Evolutionary conservation across 2,113 vertebrate species (phyloP).

Genomic region (Crypturellus undulatus): DNA sequence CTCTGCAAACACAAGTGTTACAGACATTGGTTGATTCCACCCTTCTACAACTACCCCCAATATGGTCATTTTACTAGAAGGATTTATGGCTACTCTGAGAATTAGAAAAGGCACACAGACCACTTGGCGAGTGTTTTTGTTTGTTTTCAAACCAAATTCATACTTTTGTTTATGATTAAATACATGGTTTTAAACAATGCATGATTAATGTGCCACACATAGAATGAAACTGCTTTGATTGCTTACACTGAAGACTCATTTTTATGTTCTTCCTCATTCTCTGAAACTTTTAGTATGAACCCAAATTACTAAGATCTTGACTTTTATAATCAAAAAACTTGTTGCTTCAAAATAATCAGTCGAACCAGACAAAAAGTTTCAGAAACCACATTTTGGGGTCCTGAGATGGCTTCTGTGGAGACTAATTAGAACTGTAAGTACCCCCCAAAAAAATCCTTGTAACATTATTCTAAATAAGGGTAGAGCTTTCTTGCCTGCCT

Average conservation of each 20-base stretch:
- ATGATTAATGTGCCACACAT: background rate
- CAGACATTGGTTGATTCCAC: background rate
- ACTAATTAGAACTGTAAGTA: background rate
- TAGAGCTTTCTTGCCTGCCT: background rate
- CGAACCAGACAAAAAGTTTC: background rate
- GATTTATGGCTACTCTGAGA: background rate
- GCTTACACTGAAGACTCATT: background rate
- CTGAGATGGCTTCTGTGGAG: background rate
- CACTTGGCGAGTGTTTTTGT: background rate
- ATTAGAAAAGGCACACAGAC: background rate
- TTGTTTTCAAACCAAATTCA: background rate
- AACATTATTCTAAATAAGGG: background rate
- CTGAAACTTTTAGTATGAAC: background rate
- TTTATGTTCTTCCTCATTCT: background rate
- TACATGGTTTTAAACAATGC: fast-evolving
- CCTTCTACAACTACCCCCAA: background rate
- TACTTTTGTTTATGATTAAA: background rate
- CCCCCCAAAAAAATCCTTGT: background rate
- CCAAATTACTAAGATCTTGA: background rate
- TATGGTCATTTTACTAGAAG: background rate
- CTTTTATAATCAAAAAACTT: background rate
- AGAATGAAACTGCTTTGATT: background rate
- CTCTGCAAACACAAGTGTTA: background rate
- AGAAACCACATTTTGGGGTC: background rate
- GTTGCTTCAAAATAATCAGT: background rate